These are phyloP conservation scores for Danionella cerebrum DNA, from an alignment of 2,113 vertebrate species.

Conservation along the genomic window DNA sequence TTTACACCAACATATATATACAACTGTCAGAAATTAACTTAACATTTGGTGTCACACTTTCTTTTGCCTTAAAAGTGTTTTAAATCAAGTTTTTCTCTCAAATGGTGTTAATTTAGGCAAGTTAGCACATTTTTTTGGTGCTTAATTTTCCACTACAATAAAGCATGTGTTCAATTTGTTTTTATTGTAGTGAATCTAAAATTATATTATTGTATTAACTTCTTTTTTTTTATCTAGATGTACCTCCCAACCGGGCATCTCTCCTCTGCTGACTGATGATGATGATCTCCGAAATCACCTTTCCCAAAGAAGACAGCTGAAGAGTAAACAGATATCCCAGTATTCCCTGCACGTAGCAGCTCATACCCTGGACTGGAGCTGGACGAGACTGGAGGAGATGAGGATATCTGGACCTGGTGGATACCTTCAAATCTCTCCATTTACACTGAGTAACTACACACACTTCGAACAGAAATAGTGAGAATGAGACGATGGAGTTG, in stretches of 20 bases:
- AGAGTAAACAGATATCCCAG: constrained; percentile 60
- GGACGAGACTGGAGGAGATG: constrained; percentile 46
- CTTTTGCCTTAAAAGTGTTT: too few relatives aligned
- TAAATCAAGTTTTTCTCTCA: too few relatives aligned
- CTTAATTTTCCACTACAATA: too few relatives aligned
- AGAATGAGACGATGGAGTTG: neutral
- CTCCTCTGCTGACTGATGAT: constrained; percentile 22
- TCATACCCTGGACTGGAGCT: constrained; percentile 55
- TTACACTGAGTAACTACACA: neutral
- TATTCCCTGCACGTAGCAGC: constrained; percentile 48
- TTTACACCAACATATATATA: too few relatives aligned
- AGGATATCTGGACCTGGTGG: constrained; percentile 59
- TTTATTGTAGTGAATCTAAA: too few relatives aligned
- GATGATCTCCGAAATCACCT: constrained; percentile 14
- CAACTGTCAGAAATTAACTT: too few relatives aligned
- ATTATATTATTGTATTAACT: too few relatives aligned
- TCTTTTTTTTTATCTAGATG: neutral
- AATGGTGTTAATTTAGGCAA: too few relatives aligned
- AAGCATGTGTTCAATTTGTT: too few relatives aligned
- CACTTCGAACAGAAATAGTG: neutral
- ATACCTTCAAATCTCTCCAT: constrained; percentile 69
- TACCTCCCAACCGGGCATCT: constrained; percentile 59
- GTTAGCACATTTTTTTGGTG: too few relatives aligned
- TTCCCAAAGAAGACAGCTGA: constrained; percentile 55
- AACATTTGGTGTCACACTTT: too few relatives aligned